These are phyloP conservation scores for Pristionchus entomophagus DNA, from an alignment of 2,888 invertebrate species.

Conservation along the genomic window DNA sequence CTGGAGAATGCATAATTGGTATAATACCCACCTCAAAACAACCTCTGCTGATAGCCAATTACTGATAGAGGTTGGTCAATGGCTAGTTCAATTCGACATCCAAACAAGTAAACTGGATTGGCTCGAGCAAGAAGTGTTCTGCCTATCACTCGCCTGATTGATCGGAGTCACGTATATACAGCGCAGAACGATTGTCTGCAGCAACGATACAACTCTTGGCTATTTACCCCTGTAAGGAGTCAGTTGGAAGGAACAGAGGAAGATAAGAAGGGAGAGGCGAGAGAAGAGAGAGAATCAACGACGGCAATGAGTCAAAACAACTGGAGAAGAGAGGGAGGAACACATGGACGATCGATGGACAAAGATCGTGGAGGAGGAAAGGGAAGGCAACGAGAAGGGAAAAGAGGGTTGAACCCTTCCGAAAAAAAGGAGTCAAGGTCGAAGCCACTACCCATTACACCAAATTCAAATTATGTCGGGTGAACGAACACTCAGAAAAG, in stretches of 20 bases:
- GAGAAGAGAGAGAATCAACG: neutral
- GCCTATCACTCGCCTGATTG: neutral
- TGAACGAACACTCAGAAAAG: neutral
- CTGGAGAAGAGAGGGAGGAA: conserved; percentile 14
- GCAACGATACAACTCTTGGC: conserved; percentile 46
- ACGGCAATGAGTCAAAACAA: conserved; percentile 25
- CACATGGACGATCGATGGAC: conserved; percentile 21
- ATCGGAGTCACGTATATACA: conserved; percentile 14
- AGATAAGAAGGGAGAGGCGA: neutral
- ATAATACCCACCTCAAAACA: neutral
- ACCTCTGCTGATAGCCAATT: neutral
- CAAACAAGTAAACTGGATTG: neutral
- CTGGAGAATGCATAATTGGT: neutral
- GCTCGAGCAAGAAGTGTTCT: neutral
- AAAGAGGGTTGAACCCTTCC: neutral
- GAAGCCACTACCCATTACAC: conserved; percentile 12
- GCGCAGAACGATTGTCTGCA: conserved; percentile 5
- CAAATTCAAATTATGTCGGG: neutral
- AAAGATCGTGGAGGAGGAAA: neutral
- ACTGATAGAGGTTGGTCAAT: neutral
- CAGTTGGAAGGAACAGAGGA: neutral
- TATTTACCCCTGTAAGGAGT: conserved; percentile 46
- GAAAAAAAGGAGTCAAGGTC: conserved; percentile 37
- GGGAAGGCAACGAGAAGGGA: neutral
- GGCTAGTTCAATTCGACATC: no score